Conservation (phyloP, 1,140 invertebrate species). For the Brachionus rotundiformis region DNA sequence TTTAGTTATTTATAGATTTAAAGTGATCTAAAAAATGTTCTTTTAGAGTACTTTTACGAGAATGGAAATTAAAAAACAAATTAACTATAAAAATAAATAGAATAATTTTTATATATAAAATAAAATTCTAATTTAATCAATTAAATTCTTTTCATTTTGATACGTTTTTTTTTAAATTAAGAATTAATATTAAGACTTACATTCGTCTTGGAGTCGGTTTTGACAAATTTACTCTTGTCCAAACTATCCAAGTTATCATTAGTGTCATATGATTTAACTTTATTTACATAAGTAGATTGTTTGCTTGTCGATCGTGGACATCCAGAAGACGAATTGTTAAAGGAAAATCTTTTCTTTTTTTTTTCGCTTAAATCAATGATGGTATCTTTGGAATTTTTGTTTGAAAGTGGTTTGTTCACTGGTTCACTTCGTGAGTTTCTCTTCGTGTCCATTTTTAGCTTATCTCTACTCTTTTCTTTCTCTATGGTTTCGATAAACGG, state of each 20-base stretch:
- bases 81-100: too few relatives aligned
- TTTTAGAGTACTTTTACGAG: too few relatives aligned
- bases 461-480: background rate
- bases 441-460: background rate
- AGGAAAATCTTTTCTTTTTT: constrained; percentile 35
- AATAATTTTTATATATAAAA: too few relatives aligned
- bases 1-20: too few relatives aligned
- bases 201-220: background rate
- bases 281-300: background rate
- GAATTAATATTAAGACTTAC: background rate
- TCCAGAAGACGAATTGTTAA: background rate
- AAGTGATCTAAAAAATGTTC: too few relatives aligned
- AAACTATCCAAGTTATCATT: background rate
- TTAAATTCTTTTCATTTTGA: too few relatives aligned
- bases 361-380: background rate
- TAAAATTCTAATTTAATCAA: too few relatives aligned
- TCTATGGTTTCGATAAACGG: background rate
- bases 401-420: background rate
- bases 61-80: too few relatives aligned
- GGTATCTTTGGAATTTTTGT: background rate
- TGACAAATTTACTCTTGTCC: background rate
- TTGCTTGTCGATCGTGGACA: background rate
- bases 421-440: background rate
- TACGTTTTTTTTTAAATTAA: background rate
- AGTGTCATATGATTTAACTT: background rate